Evolutionary conservation across 2,113 vertebrate species (phyloP), one percentile per base, ranked within the genome.

Genomic region (Nycticebus coucang): DNA sequence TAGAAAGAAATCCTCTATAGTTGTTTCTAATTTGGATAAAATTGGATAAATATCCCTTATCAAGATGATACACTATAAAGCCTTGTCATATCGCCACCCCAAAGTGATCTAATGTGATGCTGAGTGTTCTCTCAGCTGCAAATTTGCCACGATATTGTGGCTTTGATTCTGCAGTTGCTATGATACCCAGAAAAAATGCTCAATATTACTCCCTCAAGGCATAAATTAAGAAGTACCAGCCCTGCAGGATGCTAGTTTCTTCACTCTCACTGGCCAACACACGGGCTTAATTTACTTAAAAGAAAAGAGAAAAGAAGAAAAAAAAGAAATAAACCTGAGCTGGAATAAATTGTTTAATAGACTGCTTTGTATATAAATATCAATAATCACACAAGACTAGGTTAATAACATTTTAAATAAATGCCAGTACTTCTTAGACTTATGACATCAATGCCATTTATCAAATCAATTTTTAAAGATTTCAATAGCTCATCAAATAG

Each of bases 131-230:
- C 35, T 74, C 60, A 66, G 11, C 11, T 33, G 64, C 64, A 59
- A 0, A 64, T 74, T 82, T 78, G 59, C 53, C 91, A 69, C 50
- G 33, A 41, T 53, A 60, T 37, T 28, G 14, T 6, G 13, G 33
- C 72, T 95, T 79, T 77, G n/a, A 60, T 87, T 75, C 59, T 77
- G 2, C 77, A 74, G 84, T 88, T 93, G 62, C 91, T 89, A 62
- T 78, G 79, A 33, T 7, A 74, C 62, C 15, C 41, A 45, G 78
- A 74, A 92, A 37, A 77, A 66, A 80, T 74, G 50, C 22, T 82
- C 55, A 41, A 4, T 21, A 30, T 86, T 78, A 30, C 22, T 28
- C 41, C 62, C 72, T 92, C 30, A 26, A 22, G 72, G 55, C 24
- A 37, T 71, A 87, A 88, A 82, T 92, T 85, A 94, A 94, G 72